A percentile compares a stretch with the other conserved stretches of the same genome.
These are phyloP conservation scores for Cartodere bifasciata DNA, from an alignment of 2,888 invertebrate species.

Conservation along the genomic window DNA sequence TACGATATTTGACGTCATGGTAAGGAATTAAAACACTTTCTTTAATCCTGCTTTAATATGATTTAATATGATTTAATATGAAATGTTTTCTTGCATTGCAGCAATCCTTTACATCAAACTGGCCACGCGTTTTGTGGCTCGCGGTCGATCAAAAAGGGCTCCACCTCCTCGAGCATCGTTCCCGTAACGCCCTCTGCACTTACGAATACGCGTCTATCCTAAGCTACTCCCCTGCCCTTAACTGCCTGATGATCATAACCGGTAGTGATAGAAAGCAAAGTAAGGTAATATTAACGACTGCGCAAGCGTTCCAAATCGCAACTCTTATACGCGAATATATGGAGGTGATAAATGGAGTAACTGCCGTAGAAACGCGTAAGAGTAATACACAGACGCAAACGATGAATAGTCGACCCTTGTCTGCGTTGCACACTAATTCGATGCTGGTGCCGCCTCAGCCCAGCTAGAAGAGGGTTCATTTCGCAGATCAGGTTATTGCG, in stretches of 20 bases:
- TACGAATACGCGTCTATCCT: conserved; percentile 83
- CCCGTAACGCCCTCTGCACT: conserved; percentile 78
- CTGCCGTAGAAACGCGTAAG: conserved; percentile 25
- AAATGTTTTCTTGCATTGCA: conserved; percentile 34
- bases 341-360: conserved; percentile 40
- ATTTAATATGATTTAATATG: no score
- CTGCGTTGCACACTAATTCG: conserved; percentile 34
- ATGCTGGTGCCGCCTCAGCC: conserved; percentile 47
- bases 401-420: conserved; percentile 35
- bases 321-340: conserved; percentile 84
- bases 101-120: conserved; percentile 94
- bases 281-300: conserved; percentile 81
- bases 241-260: conserved; percentile 87
- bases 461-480: conserved; percentile 41
- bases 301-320: conserved; percentile 86
- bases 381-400: conserved; percentile 24
- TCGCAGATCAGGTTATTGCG: conserved; percentile 34
- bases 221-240: conserved; percentile 83
- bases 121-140: conserved; percentile 86
- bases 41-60: no score
- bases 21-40: conserved; percentile 31
- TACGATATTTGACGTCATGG: conserved; percentile 90
- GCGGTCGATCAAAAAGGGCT: conserved; percentile 88
- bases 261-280: conserved; percentile 83
- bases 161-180: conserved; percentile 77